phyloP scores from a whole-genome alignment of 2,797 vertebrate species.

The Enteromius trimaculatus region DNA sequence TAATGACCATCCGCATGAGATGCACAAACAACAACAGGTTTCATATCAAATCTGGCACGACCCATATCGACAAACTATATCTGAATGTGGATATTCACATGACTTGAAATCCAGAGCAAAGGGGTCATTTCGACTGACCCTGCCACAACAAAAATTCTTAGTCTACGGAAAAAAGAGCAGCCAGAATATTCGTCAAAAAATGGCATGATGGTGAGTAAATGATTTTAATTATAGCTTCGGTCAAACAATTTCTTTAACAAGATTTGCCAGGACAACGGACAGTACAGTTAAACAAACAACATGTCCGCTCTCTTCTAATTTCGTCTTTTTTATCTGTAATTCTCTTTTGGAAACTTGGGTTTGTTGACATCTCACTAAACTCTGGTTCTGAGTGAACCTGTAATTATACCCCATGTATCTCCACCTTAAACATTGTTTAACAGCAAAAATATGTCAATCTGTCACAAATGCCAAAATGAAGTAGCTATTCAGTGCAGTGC shows the following conservation, averaged over 20 bases:
- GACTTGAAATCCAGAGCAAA: not conserved
- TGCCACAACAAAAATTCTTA: not conserved
- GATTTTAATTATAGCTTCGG: not conserved
- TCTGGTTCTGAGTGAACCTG: constrained; percentile 78
- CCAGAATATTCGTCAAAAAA: not conserved
- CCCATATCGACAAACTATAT: not conserved
- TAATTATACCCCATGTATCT: constrained; percentile 84
- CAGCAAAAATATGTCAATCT: constrained; percentile 87
- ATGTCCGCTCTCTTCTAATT: not conserved
- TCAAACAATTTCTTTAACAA: constrained; percentile 3
- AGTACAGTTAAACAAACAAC: constrained; percentile 26
- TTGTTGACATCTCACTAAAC: constrained; percentile 78
- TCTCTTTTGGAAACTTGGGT: constrained; percentile 68
- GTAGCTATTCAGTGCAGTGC: constrained; percentile 78
- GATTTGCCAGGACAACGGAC: not conserved
- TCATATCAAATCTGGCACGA: not conserved
- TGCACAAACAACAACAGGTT: not conserved
- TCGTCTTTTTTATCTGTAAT: constrained; percentile 63
- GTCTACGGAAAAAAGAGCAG: not conserved
- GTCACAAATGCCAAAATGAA: constrained; percentile 83
- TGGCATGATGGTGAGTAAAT: not conserved
- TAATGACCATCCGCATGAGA: not conserved
- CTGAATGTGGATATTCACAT: not conserved
- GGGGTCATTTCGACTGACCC: not conserved
- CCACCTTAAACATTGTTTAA: constrained; percentile 88